Conservation (phyloP, 2,888 invertebrate genomes). For the Gymnocheta viridis region DNA sequence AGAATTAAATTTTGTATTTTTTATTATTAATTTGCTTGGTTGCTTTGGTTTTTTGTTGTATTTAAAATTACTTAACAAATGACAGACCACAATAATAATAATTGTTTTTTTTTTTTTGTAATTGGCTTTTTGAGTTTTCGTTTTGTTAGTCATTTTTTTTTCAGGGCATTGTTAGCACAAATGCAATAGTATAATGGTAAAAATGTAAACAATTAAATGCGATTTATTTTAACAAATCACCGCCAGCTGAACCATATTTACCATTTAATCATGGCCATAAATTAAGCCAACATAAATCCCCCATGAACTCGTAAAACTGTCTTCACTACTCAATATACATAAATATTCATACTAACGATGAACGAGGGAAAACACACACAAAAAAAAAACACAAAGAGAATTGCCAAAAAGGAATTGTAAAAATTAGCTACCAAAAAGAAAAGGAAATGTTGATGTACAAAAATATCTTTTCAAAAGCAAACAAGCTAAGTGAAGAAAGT, state of each 20-base stretch:
- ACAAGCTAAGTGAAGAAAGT: neutral
- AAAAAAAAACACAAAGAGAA: constrained; percentile 1
- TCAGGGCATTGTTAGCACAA: constrained; percentile 42
- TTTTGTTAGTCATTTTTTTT: neutral
- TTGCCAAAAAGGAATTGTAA: neutral
- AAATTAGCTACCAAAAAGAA: constrained; percentile 10
- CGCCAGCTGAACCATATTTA: constrained; percentile 67
- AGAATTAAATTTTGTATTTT: neutral
- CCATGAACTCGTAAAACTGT: constrained; percentile 67
- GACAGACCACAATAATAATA: constrained; percentile 34
- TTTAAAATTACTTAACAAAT: neutral
- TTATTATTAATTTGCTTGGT: constrained; percentile 8
- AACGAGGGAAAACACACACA: constrained; percentile 34
- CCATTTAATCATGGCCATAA: constrained; percentile 68
- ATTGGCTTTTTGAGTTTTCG: constrained; percentile 13
- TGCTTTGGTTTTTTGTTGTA: neutral
- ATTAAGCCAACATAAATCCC: constrained; percentile 68
- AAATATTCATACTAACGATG: constrained; percentile 35
- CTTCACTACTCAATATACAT: constrained; percentile 62
- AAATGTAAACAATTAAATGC: constrained; percentile 66
- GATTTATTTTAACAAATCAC: constrained; percentile 66
- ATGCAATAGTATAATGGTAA: constrained; percentile 51
- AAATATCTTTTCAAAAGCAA: constrained; percentile 13
- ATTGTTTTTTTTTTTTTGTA: constrained; percentile 43
- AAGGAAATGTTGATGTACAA: constrained; percentile 13